A percentile compares a stretch with the other conserved stretches of the same genome.
phyloP scores from a whole-genome alignment of 2,113 vertebrate genomes.

The Pelobates fuscus region DNA sequence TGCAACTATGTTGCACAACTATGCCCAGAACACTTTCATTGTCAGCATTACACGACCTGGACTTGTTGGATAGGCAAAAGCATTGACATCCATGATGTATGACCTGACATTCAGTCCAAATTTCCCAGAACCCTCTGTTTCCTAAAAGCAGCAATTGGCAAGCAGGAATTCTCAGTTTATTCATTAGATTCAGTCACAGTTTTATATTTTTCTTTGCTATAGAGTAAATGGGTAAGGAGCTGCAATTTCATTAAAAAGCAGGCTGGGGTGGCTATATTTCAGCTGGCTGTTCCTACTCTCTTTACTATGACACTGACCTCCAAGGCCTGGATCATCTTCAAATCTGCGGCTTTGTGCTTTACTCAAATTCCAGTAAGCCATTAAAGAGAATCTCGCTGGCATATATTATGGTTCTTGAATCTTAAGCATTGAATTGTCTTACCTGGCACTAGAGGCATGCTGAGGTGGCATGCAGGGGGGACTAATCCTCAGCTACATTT shows the following conservation, averaged over 20 bases:
- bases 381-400: constrained; percentile 36
- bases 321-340: constrained; percentile 43
- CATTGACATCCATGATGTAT: constrained; percentile 22
- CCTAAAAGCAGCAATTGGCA: constrained; percentile 35
- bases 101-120: constrained; percentile 5
- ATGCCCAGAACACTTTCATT: too few relatives aligned
- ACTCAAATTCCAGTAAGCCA: constrained; percentile 48
- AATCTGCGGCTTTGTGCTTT: too few relatives aligned
- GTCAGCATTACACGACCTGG: too few relatives aligned
- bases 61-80: constrained; percentile 3
- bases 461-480: constrained; percentile 21
- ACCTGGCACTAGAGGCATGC: constrained; percentile 18
- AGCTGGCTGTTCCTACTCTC: constrained; percentile 36
- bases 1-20: too few relatives aligned
- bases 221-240: too few relatives aligned
- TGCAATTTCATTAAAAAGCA: constrained; percentile 46
- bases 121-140: constrained; percentile 36
- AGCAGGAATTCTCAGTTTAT: constrained; percentile 37
- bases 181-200: constrained; percentile 45
- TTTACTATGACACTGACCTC: constrained; percentile 39
- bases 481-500: constrained; percentile 8
- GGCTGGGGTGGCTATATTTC: constrained; percentile 43
- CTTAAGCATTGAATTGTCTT: constrained; percentile 10
- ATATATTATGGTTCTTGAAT: constrained; percentile 33
- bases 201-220: constrained; percentile 33